Percentiles rank a stretch among this genome's conserved stretches.
phyloP scores from a whole-genome alignment of 2,888 invertebrate genomes.

The Caenorhabditis uteleia region DNA sequence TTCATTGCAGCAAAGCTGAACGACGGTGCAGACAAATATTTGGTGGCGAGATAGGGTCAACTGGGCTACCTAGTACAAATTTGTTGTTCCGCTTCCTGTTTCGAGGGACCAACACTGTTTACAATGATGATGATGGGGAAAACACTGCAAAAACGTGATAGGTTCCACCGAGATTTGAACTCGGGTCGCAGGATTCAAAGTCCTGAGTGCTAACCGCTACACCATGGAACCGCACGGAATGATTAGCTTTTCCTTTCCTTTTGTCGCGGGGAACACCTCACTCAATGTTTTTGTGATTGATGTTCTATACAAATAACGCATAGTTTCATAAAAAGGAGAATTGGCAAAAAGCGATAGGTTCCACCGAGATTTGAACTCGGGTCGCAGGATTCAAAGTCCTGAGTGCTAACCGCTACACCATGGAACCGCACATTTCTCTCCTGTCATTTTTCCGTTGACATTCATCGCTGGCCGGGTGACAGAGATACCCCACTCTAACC shows the following conservation, averaged over 20 bases:
- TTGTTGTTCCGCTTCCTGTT: too few relatives aligned
- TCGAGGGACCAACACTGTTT: too few relatives aligned
- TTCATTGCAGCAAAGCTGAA: too few relatives aligned
- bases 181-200: constrained; percentile 58
- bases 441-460: too few relatives aligned
- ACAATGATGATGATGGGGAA: too few relatives aligned
- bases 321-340: not conserved
- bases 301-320: not conserved
- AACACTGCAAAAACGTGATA: too few relatives aligned
- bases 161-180: constrained; percentile 60
- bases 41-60: too few relatives aligned
- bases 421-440: constrained; percentile 22
- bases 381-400: constrained; percentile 50
- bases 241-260: not conserved
- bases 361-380: constrained; percentile 50
- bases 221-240: constrained; percentile 37
- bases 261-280: not conserved
- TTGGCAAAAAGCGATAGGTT: too few relatives aligned
- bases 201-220: constrained; percentile 58
- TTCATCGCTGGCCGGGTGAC: too few relatives aligned
- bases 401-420: constrained; percentile 53
- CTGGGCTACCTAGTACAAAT: too few relatives aligned
- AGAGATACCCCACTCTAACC: too few relatives aligned
- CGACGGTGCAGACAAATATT: too few relatives aligned
- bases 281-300: not conserved